These are phyloP conservation scores for Cichlasoma orientale DNA, from an alignment of 2,797 vertebrate genomes.

Conservation along the genomic window DNA sequence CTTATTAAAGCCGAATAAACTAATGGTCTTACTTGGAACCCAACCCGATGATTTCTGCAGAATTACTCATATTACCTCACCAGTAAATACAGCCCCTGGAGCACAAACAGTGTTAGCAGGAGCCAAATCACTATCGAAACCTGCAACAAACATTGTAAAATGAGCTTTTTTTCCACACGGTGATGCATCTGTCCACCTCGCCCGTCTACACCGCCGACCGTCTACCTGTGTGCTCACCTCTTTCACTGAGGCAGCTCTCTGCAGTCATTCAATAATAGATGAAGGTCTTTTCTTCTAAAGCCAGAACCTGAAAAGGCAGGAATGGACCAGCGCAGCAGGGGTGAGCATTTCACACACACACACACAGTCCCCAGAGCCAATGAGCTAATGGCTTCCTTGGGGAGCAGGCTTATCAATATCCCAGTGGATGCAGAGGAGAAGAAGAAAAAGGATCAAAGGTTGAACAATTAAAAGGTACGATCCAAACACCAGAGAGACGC, in stretches of 20 bases:
- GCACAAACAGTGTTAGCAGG: neutral
- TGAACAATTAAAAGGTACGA: slow-evolving; percentile 25
- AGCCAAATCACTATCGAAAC: neutral
- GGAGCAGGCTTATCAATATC: slow-evolving; percentile 43
- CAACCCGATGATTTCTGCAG: neutral
- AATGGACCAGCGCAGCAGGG: slow-evolving; percentile 15
- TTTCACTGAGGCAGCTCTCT: neutral
- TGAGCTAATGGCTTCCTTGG: slow-evolving; percentile 43
- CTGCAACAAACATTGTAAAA: neutral
- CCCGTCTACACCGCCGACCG: neutral
- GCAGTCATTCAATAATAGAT: slow-evolving; percentile 44
- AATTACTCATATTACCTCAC: neutral
- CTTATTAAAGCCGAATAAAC: neutral
- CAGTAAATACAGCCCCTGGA: neutral
- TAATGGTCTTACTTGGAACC: neutral
- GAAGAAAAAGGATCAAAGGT: slow-evolving; percentile 41
- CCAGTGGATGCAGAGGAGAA: slow-evolving; percentile 12
- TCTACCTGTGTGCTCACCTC: neutral
- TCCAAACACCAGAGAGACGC: neutral
- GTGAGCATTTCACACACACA: neutral
- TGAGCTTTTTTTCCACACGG: neutral
- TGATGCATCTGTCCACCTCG: neutral
- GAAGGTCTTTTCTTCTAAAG: slow-evolving; percentile 32
- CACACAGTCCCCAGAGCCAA: slow-evolving; percentile 3
- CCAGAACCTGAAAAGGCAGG: slow-evolving; percentile 24